phyloP scores from a whole-genome alignment of 2,888 invertebrate genomes.

The Erpobdella octoculata region DNA sequence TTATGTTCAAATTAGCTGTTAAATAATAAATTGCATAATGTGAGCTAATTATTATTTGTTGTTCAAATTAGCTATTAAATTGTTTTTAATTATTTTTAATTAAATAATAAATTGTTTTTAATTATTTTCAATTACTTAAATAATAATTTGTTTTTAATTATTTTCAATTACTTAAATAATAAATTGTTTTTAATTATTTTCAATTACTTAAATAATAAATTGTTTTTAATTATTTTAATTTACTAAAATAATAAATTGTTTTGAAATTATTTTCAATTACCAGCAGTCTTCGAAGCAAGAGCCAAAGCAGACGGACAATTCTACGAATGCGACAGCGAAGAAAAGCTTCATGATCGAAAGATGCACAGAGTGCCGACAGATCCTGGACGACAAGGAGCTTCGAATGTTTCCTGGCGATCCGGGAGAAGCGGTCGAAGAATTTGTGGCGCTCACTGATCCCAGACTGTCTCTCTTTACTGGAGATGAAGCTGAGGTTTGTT shows the following conservation, averaged over 20 bases:
- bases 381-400: conserved; percentile 54
- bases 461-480: conserved; percentile 67
- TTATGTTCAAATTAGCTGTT: background rate
- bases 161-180: too few species aligned
- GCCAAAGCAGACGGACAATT: background rate
- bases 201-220: too few species aligned
- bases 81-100: too few species aligned
- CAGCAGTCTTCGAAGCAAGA: background rate
- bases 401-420: conserved; percentile 67
- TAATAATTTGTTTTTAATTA: too few species aligned
- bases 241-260: too few species aligned
- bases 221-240: too few species aligned
- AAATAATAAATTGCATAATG: too few species aligned
- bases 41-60: too few species aligned
- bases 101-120: too few species aligned
- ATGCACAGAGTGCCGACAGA: conserved; percentile 56
- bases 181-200: too few species aligned
- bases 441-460: conserved; percentile 67
- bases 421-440: conserved; percentile 68
- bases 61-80: too few species aligned
- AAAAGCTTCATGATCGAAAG: conserved; percentile 41
- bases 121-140: too few species aligned
- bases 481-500: conserved; percentile 54
- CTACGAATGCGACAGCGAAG: background rate
- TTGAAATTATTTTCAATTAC: background rate